Conservation (phyloP, 2,888 invertebrate genomes). For the Eumacrocentrus americanus region DNA sequence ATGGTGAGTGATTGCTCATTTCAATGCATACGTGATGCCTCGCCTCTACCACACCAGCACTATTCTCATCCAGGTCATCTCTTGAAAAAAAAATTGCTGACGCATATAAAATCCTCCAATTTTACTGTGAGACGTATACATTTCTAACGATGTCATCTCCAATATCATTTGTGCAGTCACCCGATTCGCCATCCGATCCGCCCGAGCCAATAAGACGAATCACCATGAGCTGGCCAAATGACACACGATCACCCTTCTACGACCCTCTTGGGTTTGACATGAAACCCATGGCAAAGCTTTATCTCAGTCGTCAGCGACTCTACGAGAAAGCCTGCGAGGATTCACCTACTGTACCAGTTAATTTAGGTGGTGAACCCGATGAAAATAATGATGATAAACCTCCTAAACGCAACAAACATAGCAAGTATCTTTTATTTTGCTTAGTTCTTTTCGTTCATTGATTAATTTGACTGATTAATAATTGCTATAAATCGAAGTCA, state of each 20-base stretch:
- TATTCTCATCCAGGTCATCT: too few species aligned
- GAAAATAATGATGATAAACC: conserved; percentile 67
- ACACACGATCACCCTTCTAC: conserved; percentile 92
- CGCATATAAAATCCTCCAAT: too few species aligned
- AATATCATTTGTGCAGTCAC: conserved; percentile 67
- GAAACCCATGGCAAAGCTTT: conserved; percentile 83
- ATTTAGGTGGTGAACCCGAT: conserved; percentile 64
- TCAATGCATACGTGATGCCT: too few species aligned
- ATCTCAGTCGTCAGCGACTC: conserved; percentile 76
- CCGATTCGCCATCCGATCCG: conserved; percentile 77
- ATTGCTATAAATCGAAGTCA: too few species aligned
- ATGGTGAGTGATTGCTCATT: too few species aligned
- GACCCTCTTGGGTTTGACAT: conserved; percentile 72
- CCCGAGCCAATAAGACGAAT: conserved; percentile 87
- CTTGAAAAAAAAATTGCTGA: conserved; percentile 28
- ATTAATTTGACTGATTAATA: too few species aligned
- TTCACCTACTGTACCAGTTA: conserved; percentile 62
- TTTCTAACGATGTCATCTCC: conserved; percentile 6
- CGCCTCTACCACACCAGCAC: too few species aligned
- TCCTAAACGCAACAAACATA: conserved; percentile 65
- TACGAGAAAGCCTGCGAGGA: conserved; percentile 78
- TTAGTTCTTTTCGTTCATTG: conserved; percentile 3
- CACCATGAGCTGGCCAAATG: conserved; percentile 88
- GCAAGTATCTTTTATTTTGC: conserved; percentile 22
- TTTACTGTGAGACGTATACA: background rate